Evolutionary conservation across 2,113 vertebrate genomes (phyloP).

Genomic region (Proterorhinus semilunaris): DNA sequence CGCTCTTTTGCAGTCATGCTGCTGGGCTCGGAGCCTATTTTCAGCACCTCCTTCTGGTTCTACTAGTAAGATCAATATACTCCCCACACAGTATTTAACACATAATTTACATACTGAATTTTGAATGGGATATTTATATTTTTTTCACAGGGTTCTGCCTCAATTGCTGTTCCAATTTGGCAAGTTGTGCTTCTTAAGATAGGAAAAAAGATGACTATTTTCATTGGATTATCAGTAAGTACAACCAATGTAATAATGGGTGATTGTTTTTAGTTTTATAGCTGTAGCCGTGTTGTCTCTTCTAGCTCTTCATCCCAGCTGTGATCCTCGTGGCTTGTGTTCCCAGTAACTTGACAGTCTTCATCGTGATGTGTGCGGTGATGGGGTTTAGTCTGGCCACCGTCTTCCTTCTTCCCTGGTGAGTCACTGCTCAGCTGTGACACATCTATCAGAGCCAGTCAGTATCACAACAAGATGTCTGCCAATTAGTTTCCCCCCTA

Average conservation of each 20-base stretch:
- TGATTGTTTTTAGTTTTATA: not conserved
- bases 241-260: not conserved
- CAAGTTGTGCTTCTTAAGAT: conserved; percentile 71
- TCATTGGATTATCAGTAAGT: conserved; percentile 74
- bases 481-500: conserved; percentile 30
- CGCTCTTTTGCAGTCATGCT: conserved; percentile 75
- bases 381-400: conserved; percentile 74
- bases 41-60: conserved; percentile 73
- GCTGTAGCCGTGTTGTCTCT: conserved; percentile 14
- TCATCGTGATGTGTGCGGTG: conserved; percentile 63
- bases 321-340: conserved; percentile 59
- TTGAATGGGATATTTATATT: not conserved
- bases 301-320: conserved; percentile 76
- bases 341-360: conserved; percentile 69
- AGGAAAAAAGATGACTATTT: conserved; percentile 73
- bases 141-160: conserved; percentile 64
- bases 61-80: conserved; percentile 65
- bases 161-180: conserved; percentile 74
- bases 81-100: not conserved
- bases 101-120: too few relatives aligned
- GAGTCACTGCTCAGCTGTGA: conserved; percentile 46
- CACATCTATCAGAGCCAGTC: conserved; percentile 35
- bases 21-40: conserved; percentile 69
- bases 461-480: conserved; percentile 22
- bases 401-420: conserved; percentile 79